These are phyloP conservation scores for Herminia tarsipennalis DNA, from an alignment of 2,888 invertebrate genomes.

Conservation along the genomic window DNA sequence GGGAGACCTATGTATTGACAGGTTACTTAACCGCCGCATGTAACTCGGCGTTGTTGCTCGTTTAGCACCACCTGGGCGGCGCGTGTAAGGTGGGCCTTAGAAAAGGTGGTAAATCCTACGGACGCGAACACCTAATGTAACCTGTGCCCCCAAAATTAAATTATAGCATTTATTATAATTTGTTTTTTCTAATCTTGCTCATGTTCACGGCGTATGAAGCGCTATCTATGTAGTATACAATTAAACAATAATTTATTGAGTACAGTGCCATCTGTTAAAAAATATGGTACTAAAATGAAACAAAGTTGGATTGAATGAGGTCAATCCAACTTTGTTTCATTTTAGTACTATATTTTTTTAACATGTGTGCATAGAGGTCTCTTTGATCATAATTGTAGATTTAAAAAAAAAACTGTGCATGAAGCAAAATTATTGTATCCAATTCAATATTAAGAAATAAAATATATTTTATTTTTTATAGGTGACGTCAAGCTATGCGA, in stretches of 20 bases:
- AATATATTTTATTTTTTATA: slow-evolving; percentile 26
- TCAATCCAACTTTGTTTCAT: neutral
- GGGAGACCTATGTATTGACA: too few relatives aligned
- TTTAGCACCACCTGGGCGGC: too few relatives aligned
- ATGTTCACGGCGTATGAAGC: neutral
- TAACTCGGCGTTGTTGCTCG: too few relatives aligned
- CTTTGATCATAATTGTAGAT: too few relatives aligned
- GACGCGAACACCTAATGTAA: too few relatives aligned
- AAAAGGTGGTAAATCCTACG: too few relatives aligned
- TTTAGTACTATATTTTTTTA: neutral
- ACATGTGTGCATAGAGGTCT: too few relatives aligned
- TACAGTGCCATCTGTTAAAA: neutral
- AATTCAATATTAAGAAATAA: too few relatives aligned
- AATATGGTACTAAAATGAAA: neutral
- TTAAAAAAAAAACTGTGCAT: too few relatives aligned
- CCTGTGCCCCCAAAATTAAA: neutral
- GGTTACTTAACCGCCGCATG: too few relatives aligned
- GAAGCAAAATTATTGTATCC: too few relatives aligned
- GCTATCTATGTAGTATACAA: neutral
- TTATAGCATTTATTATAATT: neutral
- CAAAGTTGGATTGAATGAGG: neutral
- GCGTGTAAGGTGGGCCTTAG: too few relatives aligned
- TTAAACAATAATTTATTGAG: neutral
- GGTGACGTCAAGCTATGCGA: slow-evolving; percentile 79
- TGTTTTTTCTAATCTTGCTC: neutral